Evolutionary conservation across 2,888 invertebrate genomes (phyloP).

Genomic region (Lasioglossum leucozonium): DNA sequence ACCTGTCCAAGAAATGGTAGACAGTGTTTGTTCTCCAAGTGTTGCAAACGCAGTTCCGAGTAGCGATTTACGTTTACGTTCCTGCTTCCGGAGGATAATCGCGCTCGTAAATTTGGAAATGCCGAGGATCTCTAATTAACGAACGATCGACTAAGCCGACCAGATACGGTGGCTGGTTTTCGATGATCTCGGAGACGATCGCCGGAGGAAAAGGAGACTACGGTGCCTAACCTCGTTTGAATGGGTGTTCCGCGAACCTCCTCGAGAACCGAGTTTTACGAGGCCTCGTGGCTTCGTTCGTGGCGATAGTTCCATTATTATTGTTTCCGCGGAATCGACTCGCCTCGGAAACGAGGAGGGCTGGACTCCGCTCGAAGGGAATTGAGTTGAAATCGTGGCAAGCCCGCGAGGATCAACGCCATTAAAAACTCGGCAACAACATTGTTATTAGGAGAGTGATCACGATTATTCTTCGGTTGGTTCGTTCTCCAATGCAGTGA

Average conservation of each 20-base stretch:
- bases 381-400: slow-evolving; percentile 51
- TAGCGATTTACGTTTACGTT: neutral
- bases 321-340: slow-evolving; percentile 65
- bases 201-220: neutral
- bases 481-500: neutral
- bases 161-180: neutral
- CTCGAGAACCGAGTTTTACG: slow-evolving; percentile 54
- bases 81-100: neutral
- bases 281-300: slow-evolving; percentile 59
- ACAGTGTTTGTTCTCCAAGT: neutral
- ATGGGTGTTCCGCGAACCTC: slow-evolving; percentile 57
- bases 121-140: neutral
- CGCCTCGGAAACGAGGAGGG: slow-evolving; percentile 68
- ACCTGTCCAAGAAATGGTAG: neutral
- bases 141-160: neutral
- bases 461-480: neutral
- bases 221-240: neutral
- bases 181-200: slow-evolving; percentile 10
- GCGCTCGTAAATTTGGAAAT: neutral
- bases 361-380: slow-evolving; percentile 40
- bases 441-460: neutral
- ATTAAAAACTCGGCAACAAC: neutral
- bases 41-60: neutral
- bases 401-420: neutral
- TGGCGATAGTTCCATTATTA: slow-evolving; percentile 66